phyloP scores from a whole-genome alignment of 1,140 invertebrate species.

The Heliconius hermathena region DNA sequence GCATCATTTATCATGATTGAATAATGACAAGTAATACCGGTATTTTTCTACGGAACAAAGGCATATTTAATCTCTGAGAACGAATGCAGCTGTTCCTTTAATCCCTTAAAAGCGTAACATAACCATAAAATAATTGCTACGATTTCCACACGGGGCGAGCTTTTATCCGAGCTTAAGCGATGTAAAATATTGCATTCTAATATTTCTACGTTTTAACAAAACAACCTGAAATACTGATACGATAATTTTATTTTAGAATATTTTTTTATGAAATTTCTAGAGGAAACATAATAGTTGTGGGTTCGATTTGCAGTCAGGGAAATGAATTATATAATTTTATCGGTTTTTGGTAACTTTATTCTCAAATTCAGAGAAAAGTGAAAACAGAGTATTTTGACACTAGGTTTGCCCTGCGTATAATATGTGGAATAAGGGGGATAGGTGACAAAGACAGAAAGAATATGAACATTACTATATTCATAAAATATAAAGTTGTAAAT shows the following conservation, averaged over 20 bases:
- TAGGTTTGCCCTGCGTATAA: too few species aligned
- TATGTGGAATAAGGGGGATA: too few species aligned
- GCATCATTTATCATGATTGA: neutral
- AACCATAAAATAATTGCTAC: constrained; percentile 16
- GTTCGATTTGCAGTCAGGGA: neutral
- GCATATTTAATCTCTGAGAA: neutral
- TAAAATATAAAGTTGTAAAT: too few species aligned
- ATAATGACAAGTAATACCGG: neutral
- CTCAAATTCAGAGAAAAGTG: too few species aligned
- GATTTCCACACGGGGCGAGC: constrained; percentile 6
- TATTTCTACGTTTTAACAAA: neutral
- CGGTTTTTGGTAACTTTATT: too few species aligned
- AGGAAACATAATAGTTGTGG: neutral
- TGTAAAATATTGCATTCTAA: neutral
- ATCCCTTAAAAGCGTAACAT: constrained; percentile 8
- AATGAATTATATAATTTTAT: too few species aligned
- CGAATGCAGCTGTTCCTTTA: constrained; percentile 13
- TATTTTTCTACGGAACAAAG: neutral
- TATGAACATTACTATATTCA: too few species aligned
- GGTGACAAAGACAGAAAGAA: too few species aligned
- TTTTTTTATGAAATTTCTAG: neutral
- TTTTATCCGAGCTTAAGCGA: constrained; percentile 3
- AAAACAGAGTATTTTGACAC: too few species aligned
- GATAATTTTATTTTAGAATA: neutral
- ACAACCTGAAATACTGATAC: neutral